Percentiles rank a stretch among this genome's conserved stretches.
These are phyloP conservation scores for Delichon dasypus DNA, from an alignment of 2,797 vertebrate species.

Conservation along the genomic window DNA sequence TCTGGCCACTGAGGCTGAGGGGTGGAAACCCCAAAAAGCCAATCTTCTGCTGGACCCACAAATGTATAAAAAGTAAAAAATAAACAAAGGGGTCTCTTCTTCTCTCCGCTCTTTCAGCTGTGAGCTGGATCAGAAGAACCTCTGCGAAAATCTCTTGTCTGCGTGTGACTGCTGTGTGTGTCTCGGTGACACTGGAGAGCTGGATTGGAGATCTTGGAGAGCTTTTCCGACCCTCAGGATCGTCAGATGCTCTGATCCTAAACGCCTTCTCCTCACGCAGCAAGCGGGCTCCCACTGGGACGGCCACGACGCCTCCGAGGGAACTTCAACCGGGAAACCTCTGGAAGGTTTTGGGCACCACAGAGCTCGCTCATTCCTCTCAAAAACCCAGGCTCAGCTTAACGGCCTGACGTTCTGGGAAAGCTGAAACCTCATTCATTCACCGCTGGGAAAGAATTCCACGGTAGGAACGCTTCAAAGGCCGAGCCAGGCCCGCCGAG, in stretches of 20 bases:
- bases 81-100: too few relatives aligned
- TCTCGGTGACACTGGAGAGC: too few relatives aligned
- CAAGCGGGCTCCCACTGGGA: neutral
- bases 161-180: too few relatives aligned
- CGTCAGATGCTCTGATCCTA: too few relatives aligned
- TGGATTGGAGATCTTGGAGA: neutral
- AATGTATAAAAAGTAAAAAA: too few relatives aligned
- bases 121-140: too few relatives aligned
- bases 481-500: neutral
- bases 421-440: slow-evolving; percentile 28
- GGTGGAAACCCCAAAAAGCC: too few relatives aligned
- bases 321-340: neutral
- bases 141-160: too few relatives aligned
- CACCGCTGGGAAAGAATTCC: neutral
- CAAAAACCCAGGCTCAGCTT: neutral
- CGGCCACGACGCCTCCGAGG: neutral
- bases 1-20: too few relatives aligned
- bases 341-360: neutral
- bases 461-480: neutral
- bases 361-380: neutral
- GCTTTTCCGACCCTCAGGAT: neutral
- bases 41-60: too few relatives aligned
- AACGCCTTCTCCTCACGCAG: neutral
- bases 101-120: too few relatives aligned
- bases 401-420: neutral